A percentile compares a stretch with the other conserved stretches of the same genome.
Evolutionary conservation across 1,140 invertebrate species (phyloP).

Genomic region (Lycorma delicatula): DNA sequence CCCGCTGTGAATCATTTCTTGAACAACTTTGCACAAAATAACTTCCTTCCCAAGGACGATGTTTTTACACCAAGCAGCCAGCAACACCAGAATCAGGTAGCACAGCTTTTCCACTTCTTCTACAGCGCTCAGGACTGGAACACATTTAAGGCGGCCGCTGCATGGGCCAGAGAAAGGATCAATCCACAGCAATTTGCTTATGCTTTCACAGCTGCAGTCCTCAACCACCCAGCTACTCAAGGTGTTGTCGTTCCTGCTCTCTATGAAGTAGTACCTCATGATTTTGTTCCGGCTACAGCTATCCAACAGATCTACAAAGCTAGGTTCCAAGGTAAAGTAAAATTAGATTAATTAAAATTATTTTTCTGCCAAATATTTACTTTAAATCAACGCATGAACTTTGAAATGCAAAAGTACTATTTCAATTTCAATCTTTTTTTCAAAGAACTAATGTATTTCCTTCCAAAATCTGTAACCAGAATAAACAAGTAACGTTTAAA

Average conservation of each 20-base stretch:
- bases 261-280: slow-evolving; percentile 53
- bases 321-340: background rate
- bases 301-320: slow-evolving; percentile 32
- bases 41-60: slow-evolving; percentile 34
- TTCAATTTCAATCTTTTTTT: too few relatives aligned
- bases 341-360: too few relatives aligned
- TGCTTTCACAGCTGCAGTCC: slow-evolving; percentile 47
- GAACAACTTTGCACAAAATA: background rate
- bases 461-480: too few relatives aligned
- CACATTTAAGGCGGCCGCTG: slow-evolving; percentile 50
- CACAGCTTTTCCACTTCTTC: slow-evolving; percentile 46
- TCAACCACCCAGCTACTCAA: slow-evolving; percentile 46
- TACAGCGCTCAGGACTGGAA: slow-evolving; percentile 54
- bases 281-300: slow-evolving; percentile 44
- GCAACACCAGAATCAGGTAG: slow-evolving; percentile 36
- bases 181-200: slow-evolving; percentile 53
- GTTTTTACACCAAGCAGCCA: slow-evolving; percentile 39
- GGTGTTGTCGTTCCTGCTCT: slow-evolving; percentile 50
- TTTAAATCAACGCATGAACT: too few relatives aligned
- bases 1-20: background rate
- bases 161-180: slow-evolving; percentile 46
- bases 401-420: too few relatives aligned
- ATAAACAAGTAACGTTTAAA: too few relatives aligned
- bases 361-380: too few relatives aligned
- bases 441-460: too few relatives aligned